Base-by-base conservation (phyloP, 2,888 invertebrate genomes). In the Pristionchus mayeri region DNA sequence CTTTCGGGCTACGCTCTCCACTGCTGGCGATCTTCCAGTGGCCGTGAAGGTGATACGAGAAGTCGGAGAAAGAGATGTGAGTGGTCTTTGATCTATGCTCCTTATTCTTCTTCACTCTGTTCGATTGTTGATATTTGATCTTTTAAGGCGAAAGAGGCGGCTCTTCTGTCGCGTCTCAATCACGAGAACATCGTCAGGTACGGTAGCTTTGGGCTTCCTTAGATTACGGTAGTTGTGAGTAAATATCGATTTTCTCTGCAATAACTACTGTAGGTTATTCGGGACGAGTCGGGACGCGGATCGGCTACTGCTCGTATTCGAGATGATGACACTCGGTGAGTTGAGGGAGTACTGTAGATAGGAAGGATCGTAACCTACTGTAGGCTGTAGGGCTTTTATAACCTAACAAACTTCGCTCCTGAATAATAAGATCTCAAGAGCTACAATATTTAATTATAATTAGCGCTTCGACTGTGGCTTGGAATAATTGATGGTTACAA, bases 301-400 rank as follows among this genome's bases (percentile, higher is more conserved):
- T n/a, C 95, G 96, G 93, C 97, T 97, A 93, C 97, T 98, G 97
- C 94, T 99, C 18, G 90, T 92, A 34, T 98, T 98, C 94, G 98
- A 99, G 93, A 97, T 97, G 93, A 98, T 98, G 98, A 96, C 96
- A 27, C 96, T 97, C 90, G 98, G 98, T 63, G 98, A 98, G 84
- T 6, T 11, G 7, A 44, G 7, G 44, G n/a, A n/a, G 52, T 4
- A 18, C 4, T 13, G 50, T 50, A 54, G 54, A 3, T 54, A 54
- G n/a, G n/a, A n/a, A n/a, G n/a, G n/a, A n/a, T n/a, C n/a, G 44
- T 44, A 27, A 3, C 24, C 27, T 30, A 60, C 30, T 1, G 60
- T 27, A 27, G 57, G 24, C 3, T 21, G 21, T 18, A 7, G 57
- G 21, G 21, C 57, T 57, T 11, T n/a, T n/a, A n/a, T n/a, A n/a